These are phyloP conservation scores for Coenonympha glycerion DNA, from an alignment of 2,888 invertebrate species.

Conservation along the genomic window DNA sequence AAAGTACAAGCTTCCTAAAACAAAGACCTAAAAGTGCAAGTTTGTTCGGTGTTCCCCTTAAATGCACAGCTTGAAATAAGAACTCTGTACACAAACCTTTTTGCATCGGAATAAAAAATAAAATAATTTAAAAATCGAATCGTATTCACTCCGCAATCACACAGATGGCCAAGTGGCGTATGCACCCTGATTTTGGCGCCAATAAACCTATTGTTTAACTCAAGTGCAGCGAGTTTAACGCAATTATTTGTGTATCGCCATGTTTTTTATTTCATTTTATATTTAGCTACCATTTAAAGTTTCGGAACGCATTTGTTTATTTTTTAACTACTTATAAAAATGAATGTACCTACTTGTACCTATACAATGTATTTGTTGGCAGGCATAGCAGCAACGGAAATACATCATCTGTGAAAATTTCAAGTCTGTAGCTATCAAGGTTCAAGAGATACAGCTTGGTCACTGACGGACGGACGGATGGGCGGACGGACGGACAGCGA, in stretches of 20 bases:
- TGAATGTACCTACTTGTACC: too few species aligned
- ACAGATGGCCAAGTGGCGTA: slow-evolving; percentile 60
- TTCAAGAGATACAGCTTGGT: background rate
- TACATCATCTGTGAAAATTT: too few species aligned
- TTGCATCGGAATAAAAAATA: slow-evolving; percentile 20
- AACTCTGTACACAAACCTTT: slow-evolving; percentile 7
- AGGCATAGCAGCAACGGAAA: too few species aligned
- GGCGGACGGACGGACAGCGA: too few species aligned
- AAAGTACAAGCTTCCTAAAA: too few species aligned
- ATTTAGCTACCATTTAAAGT: slow-evolving; percentile 44
- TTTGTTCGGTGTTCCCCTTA: too few species aligned
- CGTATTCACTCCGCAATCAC: slow-evolving; percentile 32
- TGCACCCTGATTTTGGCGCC: slow-evolving; percentile 50
- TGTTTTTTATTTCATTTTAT: slow-evolving; percentile 47
- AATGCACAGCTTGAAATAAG: background rate
- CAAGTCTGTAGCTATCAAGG: too few species aligned
- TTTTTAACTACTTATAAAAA: background rate
- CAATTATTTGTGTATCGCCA: slow-evolving; percentile 55
- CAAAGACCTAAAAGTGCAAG: too few species aligned
- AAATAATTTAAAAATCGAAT: slow-evolving; percentile 27
- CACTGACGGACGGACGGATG: background rate
- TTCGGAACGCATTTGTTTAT: slow-evolving; percentile 17
- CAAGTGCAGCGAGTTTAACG: slow-evolving; percentile 58
- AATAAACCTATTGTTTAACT: slow-evolving; percentile 58
- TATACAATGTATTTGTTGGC: too few species aligned